Percentiles rank a stretch among this genome's conserved stretches.
These are phyloP conservation scores for Hestina assimilis DNA, from an alignment of 1,140 invertebrate genomes.

Conservation along the genomic window DNA sequence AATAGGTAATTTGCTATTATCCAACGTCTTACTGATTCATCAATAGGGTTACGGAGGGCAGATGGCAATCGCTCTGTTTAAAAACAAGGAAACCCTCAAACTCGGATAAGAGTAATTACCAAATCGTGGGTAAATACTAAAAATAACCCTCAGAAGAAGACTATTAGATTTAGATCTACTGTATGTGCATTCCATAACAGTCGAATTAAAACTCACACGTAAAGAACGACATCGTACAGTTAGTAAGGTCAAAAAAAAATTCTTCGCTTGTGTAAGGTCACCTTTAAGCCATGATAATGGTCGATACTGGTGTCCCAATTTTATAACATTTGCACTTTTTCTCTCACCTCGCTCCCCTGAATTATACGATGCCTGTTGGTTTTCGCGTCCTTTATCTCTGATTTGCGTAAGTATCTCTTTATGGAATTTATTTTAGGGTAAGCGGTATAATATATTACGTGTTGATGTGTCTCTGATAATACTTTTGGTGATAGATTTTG, in stretches of 20 bases:
- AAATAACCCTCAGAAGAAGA: too few species aligned
- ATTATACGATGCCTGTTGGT: conserved; percentile 17
- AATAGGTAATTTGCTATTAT: too few species aligned
- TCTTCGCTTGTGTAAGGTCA: background rate
- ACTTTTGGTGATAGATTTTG: background rate
- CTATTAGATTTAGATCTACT: too few species aligned
- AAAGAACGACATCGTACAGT: too few species aligned
- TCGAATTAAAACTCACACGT: too few species aligned
- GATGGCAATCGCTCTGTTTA: too few species aligned
- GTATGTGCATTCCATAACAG: too few species aligned
- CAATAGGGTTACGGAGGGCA: too few species aligned
- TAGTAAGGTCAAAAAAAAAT: background rate
- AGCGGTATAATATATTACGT: conserved; percentile 7
- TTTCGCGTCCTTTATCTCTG: conserved; percentile 12
- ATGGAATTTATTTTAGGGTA: conserved; percentile 10
- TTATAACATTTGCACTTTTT: conserved; percentile 17
- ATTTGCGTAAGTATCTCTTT: conserved; percentile 17
- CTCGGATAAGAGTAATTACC: too few species aligned
- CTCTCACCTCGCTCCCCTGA: conserved; percentile 5
- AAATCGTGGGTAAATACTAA: too few species aligned
- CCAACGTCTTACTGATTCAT: too few species aligned
- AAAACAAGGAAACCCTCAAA: too few species aligned
- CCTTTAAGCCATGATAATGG: conserved; percentile 15
- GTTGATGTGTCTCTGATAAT: background rate
- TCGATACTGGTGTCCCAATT: conserved; percentile 15